phyloP scores from a whole-genome alignment of 1,140 invertebrate genomes.

The Aporrectodea caliginosa region DNA sequence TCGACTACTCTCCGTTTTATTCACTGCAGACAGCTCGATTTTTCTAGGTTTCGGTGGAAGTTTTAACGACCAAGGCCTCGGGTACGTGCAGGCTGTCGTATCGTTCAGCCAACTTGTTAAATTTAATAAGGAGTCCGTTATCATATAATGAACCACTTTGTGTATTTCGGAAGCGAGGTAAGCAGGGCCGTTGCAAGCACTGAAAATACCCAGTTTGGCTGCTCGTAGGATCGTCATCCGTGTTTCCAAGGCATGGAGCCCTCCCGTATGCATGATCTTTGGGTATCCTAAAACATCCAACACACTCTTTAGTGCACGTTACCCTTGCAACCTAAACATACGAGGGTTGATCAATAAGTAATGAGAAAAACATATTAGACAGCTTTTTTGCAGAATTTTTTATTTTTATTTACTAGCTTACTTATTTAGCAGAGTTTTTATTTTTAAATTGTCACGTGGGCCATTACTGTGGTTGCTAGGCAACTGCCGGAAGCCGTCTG shows the following conservation, averaged over 20 bases:
- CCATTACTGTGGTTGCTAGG: background rate
- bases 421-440: background rate
- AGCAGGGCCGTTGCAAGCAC: background rate
- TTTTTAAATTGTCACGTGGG: background rate
- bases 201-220: background rate
- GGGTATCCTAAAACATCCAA: background rate
- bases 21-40: background rate
- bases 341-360: background rate
- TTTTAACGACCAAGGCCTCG: background rate
- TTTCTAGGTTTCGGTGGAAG: background rate
- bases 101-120: background rate
- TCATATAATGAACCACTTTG: background rate
- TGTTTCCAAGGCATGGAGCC: background rate
- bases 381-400: too few relatives aligned
- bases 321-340: background rate
- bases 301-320: background rate
- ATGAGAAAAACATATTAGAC: too few relatives aligned
- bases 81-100: background rate
- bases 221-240: background rate
- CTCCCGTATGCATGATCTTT: background rate
- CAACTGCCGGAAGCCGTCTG: too few relatives aligned
- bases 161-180: background rate
- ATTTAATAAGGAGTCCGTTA: background rate
- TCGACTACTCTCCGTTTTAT: background rate
- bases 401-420: background rate